phyloP scores from a whole-genome alignment of 1,140 invertebrate genomes.

The Carcinoscorpius rotundicauda region DNA sequence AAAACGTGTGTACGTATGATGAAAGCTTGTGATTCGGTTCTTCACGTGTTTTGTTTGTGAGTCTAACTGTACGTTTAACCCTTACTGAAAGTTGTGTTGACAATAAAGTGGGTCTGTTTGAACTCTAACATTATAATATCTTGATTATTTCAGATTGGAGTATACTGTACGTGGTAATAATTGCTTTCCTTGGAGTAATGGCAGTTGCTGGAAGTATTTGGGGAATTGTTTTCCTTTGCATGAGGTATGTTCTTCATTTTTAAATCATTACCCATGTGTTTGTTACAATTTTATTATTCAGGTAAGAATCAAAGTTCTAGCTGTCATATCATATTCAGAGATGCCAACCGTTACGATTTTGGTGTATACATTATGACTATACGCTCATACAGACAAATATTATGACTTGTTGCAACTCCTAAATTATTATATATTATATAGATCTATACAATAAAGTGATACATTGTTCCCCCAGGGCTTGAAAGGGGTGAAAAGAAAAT shows the following conservation, averaged over 20 bases:
- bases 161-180: slow-evolving; percentile 70
- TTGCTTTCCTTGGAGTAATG: slow-evolving; percentile 49
- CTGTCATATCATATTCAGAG: neutral
- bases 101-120: slow-evolving; percentile 14
- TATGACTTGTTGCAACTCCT: neutral
- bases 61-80: neutral
- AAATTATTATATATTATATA: neutral
- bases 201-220: slow-evolving; percentile 51
- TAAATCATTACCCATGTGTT: neutral
- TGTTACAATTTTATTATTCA: neutral
- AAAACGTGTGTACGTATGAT: no score
- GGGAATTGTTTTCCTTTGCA: slow-evolving; percentile 53
- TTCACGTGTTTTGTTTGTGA: neutral
- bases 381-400: neutral
- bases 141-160: slow-evolving; percentile 57
- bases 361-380: neutral
- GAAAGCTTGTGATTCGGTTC: no score
- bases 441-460: no score
- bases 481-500: no score
- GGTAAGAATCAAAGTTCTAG: neutral
- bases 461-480: no score
- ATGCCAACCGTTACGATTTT: neutral
- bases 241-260: slow-evolving; percentile 33
- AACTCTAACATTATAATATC: slow-evolving; percentile 12
- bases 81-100: slow-evolving; percentile 1